These are phyloP conservation scores for Ciconia stormi DNA, from an alignment of 2,113 vertebrate genomes.

Conservation along the genomic window DNA sequence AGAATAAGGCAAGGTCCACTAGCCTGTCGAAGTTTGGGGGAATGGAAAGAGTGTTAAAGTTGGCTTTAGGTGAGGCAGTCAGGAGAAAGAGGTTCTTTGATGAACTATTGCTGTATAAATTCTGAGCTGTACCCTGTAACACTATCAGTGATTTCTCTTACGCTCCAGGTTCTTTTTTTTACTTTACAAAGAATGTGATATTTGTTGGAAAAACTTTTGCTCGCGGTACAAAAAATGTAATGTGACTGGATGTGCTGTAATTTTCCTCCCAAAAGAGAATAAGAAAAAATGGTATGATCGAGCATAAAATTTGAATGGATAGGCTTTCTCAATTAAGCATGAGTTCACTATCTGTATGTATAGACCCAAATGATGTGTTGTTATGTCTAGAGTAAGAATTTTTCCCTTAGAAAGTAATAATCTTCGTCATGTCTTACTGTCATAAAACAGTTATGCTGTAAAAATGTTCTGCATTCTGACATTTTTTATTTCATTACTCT, in stretches of 20 bases:
- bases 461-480: not conserved
- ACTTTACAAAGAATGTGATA: not conserved
- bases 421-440: not conserved
- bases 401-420: not conserved
- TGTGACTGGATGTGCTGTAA: not conserved
- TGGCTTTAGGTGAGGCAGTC: not conserved
- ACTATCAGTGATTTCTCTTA: not conserved
- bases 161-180: not conserved
- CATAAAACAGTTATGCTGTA: not conserved
- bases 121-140: not conserved
- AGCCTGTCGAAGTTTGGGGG: not conserved
- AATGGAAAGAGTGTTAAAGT: not conserved
- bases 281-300: not conserved
- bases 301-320: not conserved
- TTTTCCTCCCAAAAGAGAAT: not conserved
- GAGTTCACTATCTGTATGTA: not conserved
- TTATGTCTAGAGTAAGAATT: not conserved
- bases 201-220: not conserved
- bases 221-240: not conserved
- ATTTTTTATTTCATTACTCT: not conserved
- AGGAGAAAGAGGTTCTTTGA: not conserved
- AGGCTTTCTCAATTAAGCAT: not conserved
- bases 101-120: not conserved
- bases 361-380: not conserved
- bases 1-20: not conserved